Conservation (phyloP, 2,888 invertebrate species). For the Hirtodrosophila duncani region DNA sequence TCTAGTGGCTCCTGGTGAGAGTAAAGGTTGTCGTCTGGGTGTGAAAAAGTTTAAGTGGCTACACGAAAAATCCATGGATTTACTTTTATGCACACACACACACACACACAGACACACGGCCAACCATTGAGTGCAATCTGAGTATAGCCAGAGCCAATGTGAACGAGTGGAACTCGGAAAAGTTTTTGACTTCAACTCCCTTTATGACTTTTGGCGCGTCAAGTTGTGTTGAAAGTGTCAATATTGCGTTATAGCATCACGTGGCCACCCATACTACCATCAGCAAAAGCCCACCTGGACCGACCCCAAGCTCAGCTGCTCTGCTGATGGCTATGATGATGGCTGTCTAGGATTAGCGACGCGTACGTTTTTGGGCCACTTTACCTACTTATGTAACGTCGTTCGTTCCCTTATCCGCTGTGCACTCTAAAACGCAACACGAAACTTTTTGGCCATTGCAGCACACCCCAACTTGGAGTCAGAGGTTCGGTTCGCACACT, state of each 20-base stretch:
- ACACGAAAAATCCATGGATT: slow-evolving; percentile 72
- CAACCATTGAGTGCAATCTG: slow-evolving; percentile 35
- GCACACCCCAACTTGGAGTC: no score
- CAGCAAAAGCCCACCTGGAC: slow-evolving; percentile 40
- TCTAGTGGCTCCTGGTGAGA: no score
- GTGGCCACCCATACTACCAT: slow-evolving; percentile 53
- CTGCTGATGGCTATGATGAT: slow-evolving; percentile 23
- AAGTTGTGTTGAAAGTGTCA: slow-evolving; percentile 73
- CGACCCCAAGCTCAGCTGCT: slow-evolving; percentile 37
- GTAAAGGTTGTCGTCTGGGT: slow-evolving; percentile 52
- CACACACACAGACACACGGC: slow-evolving; percentile 7
- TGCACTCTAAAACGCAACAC: slow-evolving; percentile 70
- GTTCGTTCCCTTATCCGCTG: slow-evolving; percentile 25
- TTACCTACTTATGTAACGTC: slow-evolving; percentile 48
- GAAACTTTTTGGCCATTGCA: slow-evolving; percentile 59
- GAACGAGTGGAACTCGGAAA: slow-evolving; percentile 18
- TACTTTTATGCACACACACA: slow-evolving; percentile 61
- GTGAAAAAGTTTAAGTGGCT: slow-evolving; percentile 76
- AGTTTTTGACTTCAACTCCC: slow-evolving; percentile 50
- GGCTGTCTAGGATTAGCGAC: slow-evolving; percentile 59
- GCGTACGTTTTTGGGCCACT: slow-evolving; percentile 48
- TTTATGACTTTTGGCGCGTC: slow-evolving; percentile 71
- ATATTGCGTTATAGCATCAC: slow-evolving; percentile 73
- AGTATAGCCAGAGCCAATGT: background rate
- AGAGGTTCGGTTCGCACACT: slow-evolving; percentile 9